Evolutionary conservation across 2,797 vertebrate species (phyloP).

Genomic region (Danio albolineatus): DNA sequence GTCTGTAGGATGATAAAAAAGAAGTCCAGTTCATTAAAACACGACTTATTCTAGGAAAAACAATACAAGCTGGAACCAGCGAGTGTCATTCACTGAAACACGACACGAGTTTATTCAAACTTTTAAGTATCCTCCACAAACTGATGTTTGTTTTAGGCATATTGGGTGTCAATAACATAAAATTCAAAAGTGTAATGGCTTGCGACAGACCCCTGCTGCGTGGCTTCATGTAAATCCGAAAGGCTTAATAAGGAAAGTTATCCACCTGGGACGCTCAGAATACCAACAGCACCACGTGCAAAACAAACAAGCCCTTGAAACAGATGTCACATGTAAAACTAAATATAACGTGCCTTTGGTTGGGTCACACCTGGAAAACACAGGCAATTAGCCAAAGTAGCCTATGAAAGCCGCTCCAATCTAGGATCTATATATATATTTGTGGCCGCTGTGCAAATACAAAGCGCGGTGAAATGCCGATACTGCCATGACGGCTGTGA

Average conservation of each 20-base stretch:
- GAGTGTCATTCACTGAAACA: conserved; percentile 23
- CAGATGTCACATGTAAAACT: conserved; percentile 75
- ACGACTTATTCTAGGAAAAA: neutral
- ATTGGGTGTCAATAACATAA: conserved; percentile 43
- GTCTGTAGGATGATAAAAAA: conserved; percentile 53
- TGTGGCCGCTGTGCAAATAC: conserved; percentile 59
- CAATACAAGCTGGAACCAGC: neutral
- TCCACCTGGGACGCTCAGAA: conserved; percentile 69
- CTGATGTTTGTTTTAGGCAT: conserved; percentile 43
- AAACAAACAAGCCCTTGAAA: conserved; percentile 71
- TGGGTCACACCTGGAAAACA: conserved; percentile 72
- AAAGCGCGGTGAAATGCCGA: conserved; percentile 18
- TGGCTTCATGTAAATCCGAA: conserved; percentile 61
- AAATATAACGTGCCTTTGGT: conserved; percentile 73
- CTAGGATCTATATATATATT: conserved; percentile 46
- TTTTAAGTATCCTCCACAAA: conserved; percentile 36
- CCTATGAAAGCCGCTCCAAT: conserved; percentile 47
- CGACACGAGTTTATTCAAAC: conserved; percentile 40
- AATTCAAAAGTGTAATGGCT: conserved; percentile 33
- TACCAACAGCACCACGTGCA: conserved; percentile 61
- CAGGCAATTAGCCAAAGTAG: conserved; percentile 61
- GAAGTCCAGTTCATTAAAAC: conserved; percentile 19
- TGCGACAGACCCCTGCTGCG: neutral
- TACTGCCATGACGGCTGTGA: conserved; percentile 16
- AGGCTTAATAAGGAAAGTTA: conserved; percentile 63